Evolutionary conservation across 1,140 invertebrate genomes (phyloP).

Genomic region (Rhizoglyphus robini): DNA sequence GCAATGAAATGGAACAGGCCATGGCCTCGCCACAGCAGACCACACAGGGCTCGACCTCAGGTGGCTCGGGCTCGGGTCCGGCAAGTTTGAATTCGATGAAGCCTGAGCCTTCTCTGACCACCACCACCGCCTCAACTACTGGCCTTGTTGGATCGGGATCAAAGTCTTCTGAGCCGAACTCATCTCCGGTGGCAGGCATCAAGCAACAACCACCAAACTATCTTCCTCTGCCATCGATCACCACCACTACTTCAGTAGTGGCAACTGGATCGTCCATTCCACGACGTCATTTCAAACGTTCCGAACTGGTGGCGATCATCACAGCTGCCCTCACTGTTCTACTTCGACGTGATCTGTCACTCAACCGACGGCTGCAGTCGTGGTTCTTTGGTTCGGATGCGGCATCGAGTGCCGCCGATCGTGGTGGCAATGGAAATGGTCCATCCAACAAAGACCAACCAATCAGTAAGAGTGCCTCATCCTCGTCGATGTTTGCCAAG

Average conservation of each 20-base stretch:
- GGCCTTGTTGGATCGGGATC: neutral
- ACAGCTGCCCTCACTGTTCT: slow-evolving; percentile 67
- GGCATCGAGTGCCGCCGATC: neutral
- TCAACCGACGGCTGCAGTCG: slow-evolving; percentile 68
- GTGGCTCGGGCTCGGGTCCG: neutral
- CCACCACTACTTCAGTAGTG: neutral
- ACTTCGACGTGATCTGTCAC: slow-evolving; percentile 73
- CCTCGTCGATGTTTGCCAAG: no score
- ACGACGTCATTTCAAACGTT: slow-evolving; percentile 39
- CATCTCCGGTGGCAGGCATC: neutral
- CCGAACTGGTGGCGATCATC: slow-evolving; percentile 60
- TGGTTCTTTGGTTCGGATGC: slow-evolving; percentile 62
- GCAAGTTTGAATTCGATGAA: neutral
- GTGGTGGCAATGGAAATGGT: neutral
- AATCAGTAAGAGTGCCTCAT: neutral
- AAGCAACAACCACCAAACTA: slow-evolving; percentile 18
- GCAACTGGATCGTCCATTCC: neutral
- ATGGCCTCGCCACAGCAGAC: neutral
- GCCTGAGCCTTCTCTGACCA: neutral
- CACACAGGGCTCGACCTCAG: no score
- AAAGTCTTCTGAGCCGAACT: neutral
- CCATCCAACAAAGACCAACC: neutral
- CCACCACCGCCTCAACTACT: neutral
- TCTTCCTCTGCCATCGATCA: neutral
- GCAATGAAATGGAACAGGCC: slow-evolving; percentile 1